phyloP scores from a whole-genome alignment of 2,888 invertebrate species.

The Adela reaumurella region DNA sequence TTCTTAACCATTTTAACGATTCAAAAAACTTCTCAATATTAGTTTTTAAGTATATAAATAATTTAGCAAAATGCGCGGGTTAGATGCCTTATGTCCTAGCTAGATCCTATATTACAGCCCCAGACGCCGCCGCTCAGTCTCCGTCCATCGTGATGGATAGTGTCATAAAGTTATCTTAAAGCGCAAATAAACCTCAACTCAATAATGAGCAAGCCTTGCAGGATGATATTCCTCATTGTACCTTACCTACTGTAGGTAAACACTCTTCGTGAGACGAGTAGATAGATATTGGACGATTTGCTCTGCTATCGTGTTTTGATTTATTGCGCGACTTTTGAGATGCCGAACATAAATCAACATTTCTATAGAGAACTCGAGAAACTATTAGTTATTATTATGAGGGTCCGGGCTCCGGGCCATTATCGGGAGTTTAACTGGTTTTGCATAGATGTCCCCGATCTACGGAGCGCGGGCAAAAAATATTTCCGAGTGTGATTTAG shows the following conservation, averaged over 20 bases:
- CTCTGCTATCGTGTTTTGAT: conserved; percentile 39
- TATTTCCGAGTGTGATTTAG: not conserved
- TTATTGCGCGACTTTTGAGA: conserved; percentile 47
- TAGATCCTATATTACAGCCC: too few relatives aligned
- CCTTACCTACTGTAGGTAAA: not conserved
- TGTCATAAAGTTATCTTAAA: not conserved
- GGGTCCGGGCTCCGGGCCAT: conserved; percentile 16
- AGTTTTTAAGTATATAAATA: too few relatives aligned
- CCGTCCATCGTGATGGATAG: not conserved
- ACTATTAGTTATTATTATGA: conserved; percentile 50
- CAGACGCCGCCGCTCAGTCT: too few relatives aligned
- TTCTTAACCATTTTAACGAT: too few relatives aligned
- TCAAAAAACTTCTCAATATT: too few relatives aligned
- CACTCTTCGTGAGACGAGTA: too few relatives aligned
- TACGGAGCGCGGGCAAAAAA: not conserved
- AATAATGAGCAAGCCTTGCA: not conserved
- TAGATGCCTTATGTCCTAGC: too few relatives aligned
- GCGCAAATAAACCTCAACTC: not conserved
- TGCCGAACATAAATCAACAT: conserved; percentile 37
- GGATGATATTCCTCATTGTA: not conserved
- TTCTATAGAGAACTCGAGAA: conserved; percentile 48
- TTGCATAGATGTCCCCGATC: not conserved
- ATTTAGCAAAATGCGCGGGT: too few relatives aligned
- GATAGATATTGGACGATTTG: conserved; percentile 29
- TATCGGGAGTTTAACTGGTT: not conserved